phyloP scores from a whole-genome alignment of 1,140 invertebrate species.

The Pseudomyrmex gracilis region DNA sequence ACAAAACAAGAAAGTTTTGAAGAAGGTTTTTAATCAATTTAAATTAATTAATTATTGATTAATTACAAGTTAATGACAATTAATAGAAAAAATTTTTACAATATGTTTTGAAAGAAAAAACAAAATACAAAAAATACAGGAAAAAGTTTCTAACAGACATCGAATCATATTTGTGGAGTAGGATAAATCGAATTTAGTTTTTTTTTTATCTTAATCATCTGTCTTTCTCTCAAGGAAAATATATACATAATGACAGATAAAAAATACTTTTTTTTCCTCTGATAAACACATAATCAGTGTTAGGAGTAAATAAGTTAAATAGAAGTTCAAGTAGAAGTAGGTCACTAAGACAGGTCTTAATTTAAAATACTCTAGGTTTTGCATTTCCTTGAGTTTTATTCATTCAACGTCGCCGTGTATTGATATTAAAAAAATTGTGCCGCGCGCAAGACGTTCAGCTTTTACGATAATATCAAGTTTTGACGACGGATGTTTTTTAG shows the following conservation, averaged over 20 bases:
- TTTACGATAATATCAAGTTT: not conserved
- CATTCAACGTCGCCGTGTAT: not conserved
- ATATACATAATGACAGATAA: slow-evolving; percentile 15
- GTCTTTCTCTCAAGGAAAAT: not conserved
- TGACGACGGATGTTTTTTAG: not conserved
- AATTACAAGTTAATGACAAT: too few species aligned
- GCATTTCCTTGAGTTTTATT: not conserved
- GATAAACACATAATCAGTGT: slow-evolving; percentile 8
- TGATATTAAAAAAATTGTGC: not conserved
- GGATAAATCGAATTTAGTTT: not conserved
- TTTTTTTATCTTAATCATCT: not conserved
- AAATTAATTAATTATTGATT: too few species aligned
- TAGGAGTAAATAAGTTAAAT: slow-evolving; percentile 15
- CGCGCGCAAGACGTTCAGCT: not conserved
- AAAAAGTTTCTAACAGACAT: too few species aligned
- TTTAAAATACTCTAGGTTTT: slow-evolving; percentile 44
- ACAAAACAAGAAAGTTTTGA: too few species aligned
- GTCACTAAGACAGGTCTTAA: slow-evolving; percentile 37
- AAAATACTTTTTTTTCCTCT: slow-evolving; percentile 7
- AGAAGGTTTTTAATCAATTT: too few species aligned
- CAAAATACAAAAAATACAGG: too few species aligned
- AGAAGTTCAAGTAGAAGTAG: slow-evolving; percentile 17
- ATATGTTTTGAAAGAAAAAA: too few species aligned
- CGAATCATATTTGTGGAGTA: too few species aligned
- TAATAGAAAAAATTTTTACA: too few species aligned